Evolutionary conservation across 1,140 invertebrate genomes (phyloP), one percentile per base, ranked within the genome.

Genomic region (Drosophila punjabiensis): DNA sequence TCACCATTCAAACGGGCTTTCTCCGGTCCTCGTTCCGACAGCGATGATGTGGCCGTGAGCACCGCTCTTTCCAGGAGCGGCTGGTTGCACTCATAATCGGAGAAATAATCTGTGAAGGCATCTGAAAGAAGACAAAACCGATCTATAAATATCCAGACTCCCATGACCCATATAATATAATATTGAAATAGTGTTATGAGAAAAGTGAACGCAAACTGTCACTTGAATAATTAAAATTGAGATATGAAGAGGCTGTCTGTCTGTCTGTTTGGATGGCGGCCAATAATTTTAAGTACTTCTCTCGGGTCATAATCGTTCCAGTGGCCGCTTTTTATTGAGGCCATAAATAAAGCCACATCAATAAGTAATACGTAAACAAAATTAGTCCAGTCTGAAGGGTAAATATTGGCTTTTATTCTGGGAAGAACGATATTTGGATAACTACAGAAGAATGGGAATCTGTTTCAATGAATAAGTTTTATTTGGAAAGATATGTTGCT

Each of bases 1-100:
- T 96, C 95, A 98, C 97, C 97, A 94, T 97, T 95, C 52, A 98
- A 93, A 84, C 95, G 95, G 5, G 97, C 97, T 94, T 98, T 97
- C 37, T 96, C 94, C 32, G 97, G 95, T 65, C 96, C 97, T 93
- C 97, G 94, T 70, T 96, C 96, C 28, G 95, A 94, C 61, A 97
- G 94, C 70, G 95, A 96, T 7, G 97, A 97, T 43, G 97, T 98
- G 33, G 97, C 97, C 88, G 94, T 96, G 37, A 98, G 86, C 60
- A 94, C 94, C 76, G 97, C 95, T 85, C 93, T 94, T 4, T 96
- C 95, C 81, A 98, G 93, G 41, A 98, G 93, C n/a, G 97, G 96
- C 74, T 95, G 94, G 92, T 96, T 97, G 93, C 97, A 98, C 93
- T 97, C 96, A 93, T 93, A 93, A 67, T 93, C 90, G 43, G 92